These are phyloP conservation scores for Podotricha telesiphe DNA, from an alignment of 2,888 invertebrate species.

Conservation along the genomic window DNA sequence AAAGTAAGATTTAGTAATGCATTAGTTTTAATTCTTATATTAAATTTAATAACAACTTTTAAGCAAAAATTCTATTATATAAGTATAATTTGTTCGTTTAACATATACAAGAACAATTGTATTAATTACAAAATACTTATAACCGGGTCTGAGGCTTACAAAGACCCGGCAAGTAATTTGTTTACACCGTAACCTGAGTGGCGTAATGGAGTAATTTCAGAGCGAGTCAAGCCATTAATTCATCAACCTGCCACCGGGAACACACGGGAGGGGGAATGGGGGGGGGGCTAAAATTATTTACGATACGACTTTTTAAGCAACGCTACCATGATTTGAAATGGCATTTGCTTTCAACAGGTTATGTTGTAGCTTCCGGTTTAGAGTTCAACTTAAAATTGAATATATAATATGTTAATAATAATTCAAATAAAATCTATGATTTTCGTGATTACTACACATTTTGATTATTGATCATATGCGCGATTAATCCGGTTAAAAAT, in stretches of 20 bases:
- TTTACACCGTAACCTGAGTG: slow-evolving; percentile 27
- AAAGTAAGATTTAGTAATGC: no score
- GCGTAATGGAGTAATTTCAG: slow-evolving; percentile 36
- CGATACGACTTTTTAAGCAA: slow-evolving; percentile 7
- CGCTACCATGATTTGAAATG: background rate
- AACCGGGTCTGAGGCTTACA: slow-evolving; percentile 11
- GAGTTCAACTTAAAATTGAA: background rate
- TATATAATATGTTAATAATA: no score
- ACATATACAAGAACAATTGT: background rate
- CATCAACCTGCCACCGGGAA: slow-evolving; percentile 37
- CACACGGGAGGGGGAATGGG: slow-evolving; percentile 1
- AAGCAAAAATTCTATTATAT: no score
- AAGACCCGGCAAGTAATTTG: slow-evolving; percentile 23
- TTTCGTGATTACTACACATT: no score
- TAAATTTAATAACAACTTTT: no score
- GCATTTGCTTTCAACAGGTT: background rate
- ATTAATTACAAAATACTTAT: slow-evolving; percentile 22
- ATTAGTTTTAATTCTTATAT: no score
- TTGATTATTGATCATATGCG: no score
- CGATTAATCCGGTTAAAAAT: no score
- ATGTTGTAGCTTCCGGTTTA: background rate
- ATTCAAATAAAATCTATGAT: no score
- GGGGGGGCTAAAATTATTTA: background rate
- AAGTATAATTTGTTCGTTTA: no score
- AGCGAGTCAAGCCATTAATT: slow-evolving; percentile 37